Conservation (phyloP, 2,113 vertebrate species). For the Psettodes erumei region DNA sequence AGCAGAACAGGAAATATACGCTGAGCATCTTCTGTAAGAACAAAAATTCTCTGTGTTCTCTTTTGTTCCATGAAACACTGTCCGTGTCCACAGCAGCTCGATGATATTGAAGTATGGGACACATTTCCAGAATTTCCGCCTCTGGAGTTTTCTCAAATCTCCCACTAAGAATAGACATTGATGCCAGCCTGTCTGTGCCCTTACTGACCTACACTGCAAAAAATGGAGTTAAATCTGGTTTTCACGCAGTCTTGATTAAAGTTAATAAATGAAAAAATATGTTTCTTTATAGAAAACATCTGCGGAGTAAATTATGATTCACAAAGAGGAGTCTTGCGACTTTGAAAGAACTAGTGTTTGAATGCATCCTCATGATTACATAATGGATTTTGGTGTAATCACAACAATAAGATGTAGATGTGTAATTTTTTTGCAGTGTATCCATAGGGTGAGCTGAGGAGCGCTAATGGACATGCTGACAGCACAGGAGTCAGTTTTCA, state of each 20-base stretch:
- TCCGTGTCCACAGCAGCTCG: not conserved
- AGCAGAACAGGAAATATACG: slow-evolving; percentile 7
- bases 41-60: not conserved
- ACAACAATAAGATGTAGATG: not conserved
- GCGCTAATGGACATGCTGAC: slow-evolving; percentile 47
- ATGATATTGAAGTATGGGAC: slow-evolving; percentile 13
- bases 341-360: not conserved
- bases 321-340: not conserved
- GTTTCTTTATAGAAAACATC: not conserved
- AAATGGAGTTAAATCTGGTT: not conserved
- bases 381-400: no score
- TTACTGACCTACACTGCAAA: slow-evolving; percentile 27
- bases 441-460: slow-evolving; percentile 18
- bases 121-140: slow-evolving; percentile 13
- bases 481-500: slow-evolving; percentile 51
- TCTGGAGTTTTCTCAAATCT: slow-evolving; percentile 15
- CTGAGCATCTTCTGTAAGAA: slow-evolving; percentile 10
- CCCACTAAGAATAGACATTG: slow-evolving; percentile 22
- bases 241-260: not conserved
- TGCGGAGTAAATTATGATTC: not conserved
- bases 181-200: slow-evolving; percentile 39
- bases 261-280: not conserved
- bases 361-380: not conserved
- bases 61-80: slow-evolving; percentile 21
- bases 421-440: slow-evolving; percentile 14